Conservation (phyloP, 2,113 vertebrate species). For the Melozone crissalis region DNA sequence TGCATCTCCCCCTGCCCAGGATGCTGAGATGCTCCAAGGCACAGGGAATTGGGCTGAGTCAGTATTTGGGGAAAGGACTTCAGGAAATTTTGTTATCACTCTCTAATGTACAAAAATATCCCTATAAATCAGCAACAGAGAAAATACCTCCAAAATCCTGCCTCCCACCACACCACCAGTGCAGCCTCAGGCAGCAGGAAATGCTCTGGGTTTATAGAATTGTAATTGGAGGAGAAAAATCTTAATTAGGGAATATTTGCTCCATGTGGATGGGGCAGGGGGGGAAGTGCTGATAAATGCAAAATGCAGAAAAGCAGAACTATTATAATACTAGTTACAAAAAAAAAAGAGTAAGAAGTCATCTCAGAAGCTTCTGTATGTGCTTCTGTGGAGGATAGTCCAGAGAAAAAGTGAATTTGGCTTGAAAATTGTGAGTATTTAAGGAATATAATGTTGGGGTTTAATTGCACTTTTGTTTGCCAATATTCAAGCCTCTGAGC, state of each 20-base stretch:
- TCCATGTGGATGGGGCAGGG: background rate
- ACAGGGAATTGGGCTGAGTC: background rate
- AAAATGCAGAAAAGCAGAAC: background rate
- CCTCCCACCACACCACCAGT: accelerated
- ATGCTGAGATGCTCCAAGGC: accelerated
- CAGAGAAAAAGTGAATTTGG: background rate
- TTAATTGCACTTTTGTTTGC: background rate
- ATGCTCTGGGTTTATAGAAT: background rate
- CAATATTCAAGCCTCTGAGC: background rate
- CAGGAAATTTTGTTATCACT: background rate
- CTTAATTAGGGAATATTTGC: background rate
- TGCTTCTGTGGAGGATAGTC: background rate
- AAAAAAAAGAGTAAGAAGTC: background rate
- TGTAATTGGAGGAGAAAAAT: background rate
- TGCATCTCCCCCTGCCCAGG: accelerated
- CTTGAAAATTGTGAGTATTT: background rate
- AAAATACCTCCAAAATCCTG: background rate
- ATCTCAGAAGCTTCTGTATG: background rate
- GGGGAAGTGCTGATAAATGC: background rate
- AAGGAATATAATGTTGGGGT: background rate
- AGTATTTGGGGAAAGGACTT: background rate
- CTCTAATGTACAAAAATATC: background rate
- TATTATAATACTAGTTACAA: background rate
- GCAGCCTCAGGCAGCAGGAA: background rate
- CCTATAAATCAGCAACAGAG: background rate